Evolutionary conservation across 2,113 vertebrate species (phyloP), one percentile per base, ranked within the genome.

Genomic region (Orycteropus afer): DNA sequence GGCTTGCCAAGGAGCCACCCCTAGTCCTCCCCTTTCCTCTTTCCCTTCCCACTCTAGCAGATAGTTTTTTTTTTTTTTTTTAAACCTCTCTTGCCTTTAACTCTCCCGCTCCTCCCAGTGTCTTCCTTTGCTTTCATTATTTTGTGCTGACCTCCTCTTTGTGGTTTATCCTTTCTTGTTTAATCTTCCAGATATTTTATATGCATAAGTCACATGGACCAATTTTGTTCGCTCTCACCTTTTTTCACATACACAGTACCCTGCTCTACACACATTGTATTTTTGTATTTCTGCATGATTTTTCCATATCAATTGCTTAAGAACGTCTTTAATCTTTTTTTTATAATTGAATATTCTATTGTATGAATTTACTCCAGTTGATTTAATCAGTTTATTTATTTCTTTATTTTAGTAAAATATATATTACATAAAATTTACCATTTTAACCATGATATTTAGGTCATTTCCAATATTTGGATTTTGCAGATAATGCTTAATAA

Each of bases 1-100:
- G 85, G 71, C 45, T 95, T 96, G 78, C 80, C 77, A 65, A 85
- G 73, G 92, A 95, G 94, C 74, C 42, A 53, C 61, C n/a, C n/a
- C n/a, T 18, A 10, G 61, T 91, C 37, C 53, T 79, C 20, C 32
- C 22, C 9, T 37, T 32, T 3, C 57, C 22, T 25, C 27, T 71
- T 12, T 34, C 15, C 22, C 8, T 23, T 10, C 3, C 0, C 0
- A 37, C 20, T 42, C 90, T 14, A 89, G 83, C 2, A 89, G 69
- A 74, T 47, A 83, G 57, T 74, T 27, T 74, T 95, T 82, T 92
- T 27, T n/a, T n/a, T n/a, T n/a, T n/a, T n/a, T n/a, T n/a, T n/a
- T n/a, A n/a, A n/a, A n/a, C n/a, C n/a, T n/a, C n/a, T n/a, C n/a
- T n/a, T n/a, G n/a, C n/a, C n/a, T n/a, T n/a, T n/a, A n/a, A n/a